Percentiles rank a stretch among this genome's conserved stretches.
Conservation (phyloP, 2,113 vertebrate species). For the Calonectris borealis region DNA sequence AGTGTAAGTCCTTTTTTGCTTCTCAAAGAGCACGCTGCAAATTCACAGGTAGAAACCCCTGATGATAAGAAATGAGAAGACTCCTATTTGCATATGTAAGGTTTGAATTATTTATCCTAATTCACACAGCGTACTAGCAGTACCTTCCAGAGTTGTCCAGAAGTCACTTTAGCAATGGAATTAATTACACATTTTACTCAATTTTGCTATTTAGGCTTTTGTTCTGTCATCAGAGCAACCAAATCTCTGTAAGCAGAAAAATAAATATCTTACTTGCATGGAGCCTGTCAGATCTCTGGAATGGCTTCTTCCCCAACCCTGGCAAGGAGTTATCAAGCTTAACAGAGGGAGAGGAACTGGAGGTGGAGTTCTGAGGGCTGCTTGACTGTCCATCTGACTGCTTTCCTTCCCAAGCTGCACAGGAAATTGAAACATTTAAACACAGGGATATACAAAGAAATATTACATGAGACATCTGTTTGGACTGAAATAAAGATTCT, state of each 20-base stretch:
- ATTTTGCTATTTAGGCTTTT: not conserved
- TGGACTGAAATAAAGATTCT: not conserved
- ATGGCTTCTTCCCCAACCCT: slow-evolving; percentile 82
- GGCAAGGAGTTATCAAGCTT: slow-evolving; percentile 82
- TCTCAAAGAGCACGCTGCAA: not conserved
- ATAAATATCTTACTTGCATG: slow-evolving; percentile 80
- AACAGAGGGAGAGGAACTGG: slow-evolving; percentile 74
- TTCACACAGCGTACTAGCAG: not conserved
- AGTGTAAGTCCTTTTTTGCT: not conserved
- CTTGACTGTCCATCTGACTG: slow-evolving; percentile 69
- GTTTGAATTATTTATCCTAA: not conserved
- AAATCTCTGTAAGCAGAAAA: not conserved
- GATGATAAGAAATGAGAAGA: not conserved
- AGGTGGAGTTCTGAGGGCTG: slow-evolving; percentile 78
- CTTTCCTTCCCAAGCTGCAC: slow-evolving; percentile 81
- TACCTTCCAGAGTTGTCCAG: not conserved
- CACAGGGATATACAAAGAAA: not conserved
- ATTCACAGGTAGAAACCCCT: not conserved
- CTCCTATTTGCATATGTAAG: not conserved
- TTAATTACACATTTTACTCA: too few relatives aligned
- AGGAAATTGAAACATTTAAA: not conserved
- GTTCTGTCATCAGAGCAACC: not conserved
- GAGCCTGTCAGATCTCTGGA: slow-evolving; percentile 87
- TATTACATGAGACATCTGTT: not conserved
- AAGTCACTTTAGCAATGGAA: not conserved